Evolutionary conservation across 2,888 invertebrate species (phyloP).

Genomic region (Fragum fragum): DNA sequence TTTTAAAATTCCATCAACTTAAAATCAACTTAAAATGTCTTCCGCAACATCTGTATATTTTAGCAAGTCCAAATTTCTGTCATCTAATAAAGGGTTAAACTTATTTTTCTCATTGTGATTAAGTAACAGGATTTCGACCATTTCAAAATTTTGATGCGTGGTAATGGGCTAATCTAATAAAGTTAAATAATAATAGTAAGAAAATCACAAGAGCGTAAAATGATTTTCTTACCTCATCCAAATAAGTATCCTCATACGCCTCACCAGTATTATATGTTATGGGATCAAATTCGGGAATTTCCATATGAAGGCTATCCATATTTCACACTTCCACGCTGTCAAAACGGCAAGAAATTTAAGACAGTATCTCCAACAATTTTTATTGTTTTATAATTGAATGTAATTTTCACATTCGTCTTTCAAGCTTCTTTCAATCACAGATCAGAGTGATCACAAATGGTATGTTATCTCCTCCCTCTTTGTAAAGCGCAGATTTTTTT

Average conservation of each 20-base stretch:
- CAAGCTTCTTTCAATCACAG: slow-evolving; percentile 7
- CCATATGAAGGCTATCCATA: slow-evolving; percentile 59
- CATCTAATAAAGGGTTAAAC: too few species aligned
- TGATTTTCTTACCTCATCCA: slow-evolving; percentile 46
- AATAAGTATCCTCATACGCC: slow-evolving; percentile 5
- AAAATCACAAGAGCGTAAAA: neutral
- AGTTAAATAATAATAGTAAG: too few species aligned
- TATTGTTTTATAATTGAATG: slow-evolving; percentile 28
- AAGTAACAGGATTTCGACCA: too few species aligned
- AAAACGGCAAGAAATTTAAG: slow-evolving; percentile 11
- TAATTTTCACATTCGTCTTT: slow-evolving; percentile 20
- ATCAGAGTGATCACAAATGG: slow-evolving; percentile 5
- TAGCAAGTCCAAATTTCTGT: too few species aligned
- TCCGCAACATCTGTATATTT: too few species aligned
- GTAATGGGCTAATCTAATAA: too few species aligned
- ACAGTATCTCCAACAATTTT: slow-evolving; percentile 13
- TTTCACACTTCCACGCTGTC: slow-evolving; percentile 7
- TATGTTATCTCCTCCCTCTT: slow-evolving; percentile 19
- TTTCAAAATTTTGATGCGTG: too few species aligned
- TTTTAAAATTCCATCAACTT: too few species aligned
- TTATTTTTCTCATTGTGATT: too few species aligned
- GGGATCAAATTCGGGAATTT: slow-evolving; percentile 61
- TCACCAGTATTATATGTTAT: slow-evolving; percentile 43
- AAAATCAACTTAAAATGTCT: too few species aligned
- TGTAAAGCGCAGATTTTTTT: neutral